These are phyloP conservation scores for Copidosoma aretas DNA, from an alignment of 2,888 invertebrate species.

Conservation along the genomic window DNA sequence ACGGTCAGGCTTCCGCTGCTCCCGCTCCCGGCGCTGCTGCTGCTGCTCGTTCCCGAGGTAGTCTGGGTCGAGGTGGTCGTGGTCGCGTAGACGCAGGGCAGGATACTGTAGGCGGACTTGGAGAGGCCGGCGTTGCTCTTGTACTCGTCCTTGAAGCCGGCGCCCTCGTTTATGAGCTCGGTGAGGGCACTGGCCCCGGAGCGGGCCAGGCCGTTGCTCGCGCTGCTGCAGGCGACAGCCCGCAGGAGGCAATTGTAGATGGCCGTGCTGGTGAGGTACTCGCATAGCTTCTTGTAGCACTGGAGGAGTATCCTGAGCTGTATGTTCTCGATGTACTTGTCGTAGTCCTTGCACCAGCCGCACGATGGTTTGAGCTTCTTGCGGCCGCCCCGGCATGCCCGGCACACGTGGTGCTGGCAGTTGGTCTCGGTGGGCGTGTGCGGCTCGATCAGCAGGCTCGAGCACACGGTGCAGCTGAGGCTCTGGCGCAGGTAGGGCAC, in stretches of 20 bases:
- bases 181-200: constrained; percentile 70
- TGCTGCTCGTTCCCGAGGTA: constrained; percentile 47
- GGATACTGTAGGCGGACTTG: constrained; percentile 76
- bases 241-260: constrained; percentile 70
- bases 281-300: constrained; percentile 89
- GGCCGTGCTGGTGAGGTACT: constrained; percentile 77
- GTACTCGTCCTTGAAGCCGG: constrained; percentile 78
- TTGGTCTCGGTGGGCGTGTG: constrained; percentile 78
- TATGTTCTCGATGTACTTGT: constrained; percentile 81
- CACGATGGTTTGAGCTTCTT: constrained; percentile 87
- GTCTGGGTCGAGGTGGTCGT: constrained; percentile 68
- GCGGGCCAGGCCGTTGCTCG: constrained; percentile 64
- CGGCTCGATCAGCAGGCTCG: constrained; percentile 81
- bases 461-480: constrained; percentile 89
- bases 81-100: constrained; percentile 76
- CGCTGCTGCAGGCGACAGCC: constrained; percentile 61
- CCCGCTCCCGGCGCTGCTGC: constrained; percentile 45
- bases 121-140: constrained; percentile 76
- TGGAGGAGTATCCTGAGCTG: constrained; percentile 81
- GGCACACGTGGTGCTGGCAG: constrained; percentile 90
- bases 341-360: constrained; percentile 84
- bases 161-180: constrained; percentile 81
- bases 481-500: constrained; percentile 86
- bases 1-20: constrained; percentile 54
- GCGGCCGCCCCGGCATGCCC: constrained; percentile 81